These are phyloP conservation scores for Rostratula benghalensis DNA, from an alignment of 2,113 vertebrate species.

Conservation along the genomic window DNA sequence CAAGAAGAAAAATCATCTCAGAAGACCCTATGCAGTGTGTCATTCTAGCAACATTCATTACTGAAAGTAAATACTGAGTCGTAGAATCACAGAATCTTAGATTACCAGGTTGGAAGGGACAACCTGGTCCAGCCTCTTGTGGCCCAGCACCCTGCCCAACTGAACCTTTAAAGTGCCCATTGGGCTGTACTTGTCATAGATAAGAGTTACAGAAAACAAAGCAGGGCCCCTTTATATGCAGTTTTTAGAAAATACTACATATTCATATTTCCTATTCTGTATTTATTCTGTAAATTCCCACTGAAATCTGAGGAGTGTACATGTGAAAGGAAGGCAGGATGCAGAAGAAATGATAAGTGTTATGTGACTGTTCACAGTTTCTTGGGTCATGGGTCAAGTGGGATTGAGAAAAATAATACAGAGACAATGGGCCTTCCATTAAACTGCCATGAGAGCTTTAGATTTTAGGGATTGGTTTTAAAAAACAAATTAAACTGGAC, in stretches of 20 bases:
- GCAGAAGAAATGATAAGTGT: not conserved
- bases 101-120: not conserved
- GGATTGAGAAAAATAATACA: not conserved
- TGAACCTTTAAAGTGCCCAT: not conserved
- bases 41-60: not conserved
- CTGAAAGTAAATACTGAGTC: not conserved
- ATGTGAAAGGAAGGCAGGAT: not conserved
- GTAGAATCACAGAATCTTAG: not conserved
- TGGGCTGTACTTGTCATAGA: not conserved
- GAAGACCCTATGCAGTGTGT: not conserved
- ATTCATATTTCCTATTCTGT: not conserved
- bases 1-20: not conserved
- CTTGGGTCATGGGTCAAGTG: not conserved
- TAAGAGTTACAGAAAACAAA: conserved; percentile 13
- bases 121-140: not conserved
- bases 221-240: not conserved
- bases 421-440: not conserved
- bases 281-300: not conserved
- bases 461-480: not conserved
- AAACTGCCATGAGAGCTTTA: not conserved
- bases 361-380: not conserved
- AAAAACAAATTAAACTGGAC: not conserved
- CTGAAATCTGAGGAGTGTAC: not conserved
- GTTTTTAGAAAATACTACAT: not conserved
- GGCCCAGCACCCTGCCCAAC: not conserved